Evolutionary conservation across 2,113 vertebrate species (phyloP), one percentile per base, ranked within the genome.

Genomic region (Sylvia atricapilla): DNA sequence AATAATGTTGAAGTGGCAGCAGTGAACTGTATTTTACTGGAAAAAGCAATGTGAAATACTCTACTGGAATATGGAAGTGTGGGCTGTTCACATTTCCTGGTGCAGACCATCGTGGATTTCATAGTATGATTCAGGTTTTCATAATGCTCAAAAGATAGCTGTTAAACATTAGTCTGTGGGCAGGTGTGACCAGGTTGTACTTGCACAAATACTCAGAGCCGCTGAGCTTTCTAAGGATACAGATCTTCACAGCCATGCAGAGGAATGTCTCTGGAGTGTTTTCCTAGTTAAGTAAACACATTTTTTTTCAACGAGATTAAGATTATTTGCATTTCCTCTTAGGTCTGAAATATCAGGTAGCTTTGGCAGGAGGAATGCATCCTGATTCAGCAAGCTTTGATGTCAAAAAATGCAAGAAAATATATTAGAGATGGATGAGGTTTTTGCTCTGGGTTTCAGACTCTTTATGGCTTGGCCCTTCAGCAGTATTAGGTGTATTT

Each of bases 191-290:
- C 68, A 47, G 43, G 27, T n/a, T 47, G 35, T 49, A 35, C 23
- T 76, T 53, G 31, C 20, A 31, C 11, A 58, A 91, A 47, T 77
- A 22, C 67, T 66, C 13, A 35, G 58, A 91, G 69, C 23, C 27
- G 8, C 0, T 1, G 53, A 67, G 60, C 74, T 73, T 87, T 90
- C 43, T 79, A 55, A 79, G 89, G 67, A 31, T 35, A 52, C 20
- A 82, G 18, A 43, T 55, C 58, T 67, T 75, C 9, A 35, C 53
- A 72, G 31, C 18, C 0, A 0, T 37, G 37, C 5, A 0, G 5
- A 80, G 63, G 67, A 93, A 79, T 83, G 74, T 59, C 63, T 95
- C 63, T 95, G 82, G 44, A 85, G 33, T 91, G 66, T 84, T 73
- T 84, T 91, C n/a, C 49, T 95, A n/a, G 6, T 82, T 79, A 76